These are phyloP conservation scores for Acanthurus lineatus DNA, from an alignment of 2,797 vertebrate species.

Conservation along the genomic window DNA sequence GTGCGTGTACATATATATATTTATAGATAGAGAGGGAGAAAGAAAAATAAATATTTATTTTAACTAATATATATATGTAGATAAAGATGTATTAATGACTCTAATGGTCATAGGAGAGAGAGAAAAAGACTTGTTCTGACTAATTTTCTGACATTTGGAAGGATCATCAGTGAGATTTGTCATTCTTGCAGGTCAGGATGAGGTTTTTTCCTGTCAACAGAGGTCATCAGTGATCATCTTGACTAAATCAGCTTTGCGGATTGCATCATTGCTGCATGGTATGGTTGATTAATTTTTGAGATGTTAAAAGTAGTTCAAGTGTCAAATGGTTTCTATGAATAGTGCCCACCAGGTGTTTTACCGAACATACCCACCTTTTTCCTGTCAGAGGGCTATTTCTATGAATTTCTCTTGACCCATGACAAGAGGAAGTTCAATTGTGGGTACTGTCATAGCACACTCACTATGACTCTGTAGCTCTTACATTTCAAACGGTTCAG, in stretches of 20 bases:
- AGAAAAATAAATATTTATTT: too few species aligned
- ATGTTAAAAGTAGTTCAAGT: constrained; percentile 33
- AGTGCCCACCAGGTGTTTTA: constrained; percentile 66
- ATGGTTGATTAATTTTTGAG: constrained; percentile 46
- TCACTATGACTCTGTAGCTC: constrained; percentile 44
- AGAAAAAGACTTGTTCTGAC: constrained; percentile 31
- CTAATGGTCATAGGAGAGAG: constrained; percentile 10
- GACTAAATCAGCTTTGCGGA: constrained; percentile 5
- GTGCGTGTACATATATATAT: too few species aligned
- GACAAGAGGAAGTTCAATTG: constrained; percentile 83
- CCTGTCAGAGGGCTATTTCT: constrained; percentile 78
- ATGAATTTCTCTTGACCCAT: constrained; percentile 79
- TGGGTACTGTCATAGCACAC: constrained; percentile 20
- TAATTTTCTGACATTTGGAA: constrained; percentile 53
- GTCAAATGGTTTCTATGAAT: constrained; percentile 61
- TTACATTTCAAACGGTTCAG: constrained; percentile 26
- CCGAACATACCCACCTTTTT: constrained; percentile 70
- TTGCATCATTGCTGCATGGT: constrained; percentile 25
- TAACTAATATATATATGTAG: too few species aligned
- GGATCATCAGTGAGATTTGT: constrained; percentile 52
- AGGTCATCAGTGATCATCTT: constrained; percentile 68
- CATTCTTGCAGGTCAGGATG: constrained; percentile 63
- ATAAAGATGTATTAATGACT: neutral
- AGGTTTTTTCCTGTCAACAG: constrained; percentile 55
- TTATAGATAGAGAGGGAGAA: neutral